These are phyloP conservation scores for Malurus melanocephalus DNA, from an alignment of 2,113 vertebrate species.

Conservation along the genomic window DNA sequence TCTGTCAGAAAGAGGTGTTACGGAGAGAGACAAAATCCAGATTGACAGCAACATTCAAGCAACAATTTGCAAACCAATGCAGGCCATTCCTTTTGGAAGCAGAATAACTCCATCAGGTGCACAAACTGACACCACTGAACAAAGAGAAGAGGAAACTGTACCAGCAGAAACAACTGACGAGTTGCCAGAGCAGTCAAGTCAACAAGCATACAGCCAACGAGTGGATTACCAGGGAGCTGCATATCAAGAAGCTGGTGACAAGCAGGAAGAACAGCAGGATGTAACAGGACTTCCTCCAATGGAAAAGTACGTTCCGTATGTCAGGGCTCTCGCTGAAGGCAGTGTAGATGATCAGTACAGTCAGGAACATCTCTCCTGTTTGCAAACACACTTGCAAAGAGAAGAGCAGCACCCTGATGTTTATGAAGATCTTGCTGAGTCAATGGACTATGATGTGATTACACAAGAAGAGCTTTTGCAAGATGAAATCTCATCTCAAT, in stretches of 20 bases:
- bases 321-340: constrained; percentile 38
- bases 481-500: constrained; percentile 65
- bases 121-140: constrained; percentile 7
- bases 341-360: not conserved
- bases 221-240: not conserved
- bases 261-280: constrained; percentile 8
- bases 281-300: not conserved
- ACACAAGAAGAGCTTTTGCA: constrained; percentile 73
- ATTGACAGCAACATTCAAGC: constrained; percentile 51
- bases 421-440: constrained; percentile 73
- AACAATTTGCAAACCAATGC: constrained; percentile 59
- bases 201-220: not conserved
- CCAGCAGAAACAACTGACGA: constrained; percentile 52
- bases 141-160: constrained; percentile 46
- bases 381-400: constrained; percentile 36
- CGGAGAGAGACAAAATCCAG: not conserved
- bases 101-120: constrained; percentile 10
- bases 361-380: not conserved
- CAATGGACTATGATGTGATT: constrained; percentile 80
- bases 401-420: not conserved
- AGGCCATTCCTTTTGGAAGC: constrained; percentile 72
- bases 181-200: constrained; percentile 44
- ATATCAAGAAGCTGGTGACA: constrained; percentile 31
- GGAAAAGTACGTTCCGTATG: not conserved
- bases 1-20: not conserved